These are phyloP conservation scores for Acipenser oxyrinchus DNA, from an alignment of 2,797 vertebrate genomes.

Conservation along the genomic window DNA sequence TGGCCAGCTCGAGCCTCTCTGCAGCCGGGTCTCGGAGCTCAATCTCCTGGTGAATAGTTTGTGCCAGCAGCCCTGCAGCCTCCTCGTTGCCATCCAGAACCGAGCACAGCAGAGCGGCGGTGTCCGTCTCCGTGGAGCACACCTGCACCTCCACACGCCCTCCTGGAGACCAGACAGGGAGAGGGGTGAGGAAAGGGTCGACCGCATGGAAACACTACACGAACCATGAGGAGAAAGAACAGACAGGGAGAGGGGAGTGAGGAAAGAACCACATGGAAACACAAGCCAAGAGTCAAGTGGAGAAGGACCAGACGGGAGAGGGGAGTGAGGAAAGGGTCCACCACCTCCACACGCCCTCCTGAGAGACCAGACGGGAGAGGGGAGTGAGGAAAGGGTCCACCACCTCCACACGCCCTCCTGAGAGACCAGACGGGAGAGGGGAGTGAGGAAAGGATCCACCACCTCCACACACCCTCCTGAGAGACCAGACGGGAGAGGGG, in stretches of 20 bases:
- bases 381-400: no score
- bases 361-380: no score
- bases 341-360: background rate
- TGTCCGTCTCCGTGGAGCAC: conserved; percentile 52
- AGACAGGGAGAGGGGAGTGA: conserved; percentile 7
- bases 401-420: no score
- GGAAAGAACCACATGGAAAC: background rate
- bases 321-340: background rate
- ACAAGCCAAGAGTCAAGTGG: background rate
- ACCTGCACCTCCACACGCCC: conserved; percentile 59
- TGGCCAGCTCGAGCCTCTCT: conserved; percentile 42
- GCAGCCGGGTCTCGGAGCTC: conserved; percentile 28
- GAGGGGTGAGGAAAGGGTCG: background rate
- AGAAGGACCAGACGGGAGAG: background rate
- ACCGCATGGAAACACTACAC: background rate
- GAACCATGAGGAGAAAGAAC: no score
- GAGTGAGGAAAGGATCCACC: no score
- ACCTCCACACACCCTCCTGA: no score
- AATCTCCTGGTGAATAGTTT: conserved; percentile 62
- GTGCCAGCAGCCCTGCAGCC: conserved; percentile 51
- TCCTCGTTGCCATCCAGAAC: conserved; percentile 54
- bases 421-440: no score
- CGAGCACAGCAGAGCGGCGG: conserved; percentile 45
- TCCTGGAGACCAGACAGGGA: conserved; percentile 35
- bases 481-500: no score